Evolutionary conservation across 2,888 invertebrate species (phyloP).

Genomic region (Melangyna quadrimaculata): DNA sequence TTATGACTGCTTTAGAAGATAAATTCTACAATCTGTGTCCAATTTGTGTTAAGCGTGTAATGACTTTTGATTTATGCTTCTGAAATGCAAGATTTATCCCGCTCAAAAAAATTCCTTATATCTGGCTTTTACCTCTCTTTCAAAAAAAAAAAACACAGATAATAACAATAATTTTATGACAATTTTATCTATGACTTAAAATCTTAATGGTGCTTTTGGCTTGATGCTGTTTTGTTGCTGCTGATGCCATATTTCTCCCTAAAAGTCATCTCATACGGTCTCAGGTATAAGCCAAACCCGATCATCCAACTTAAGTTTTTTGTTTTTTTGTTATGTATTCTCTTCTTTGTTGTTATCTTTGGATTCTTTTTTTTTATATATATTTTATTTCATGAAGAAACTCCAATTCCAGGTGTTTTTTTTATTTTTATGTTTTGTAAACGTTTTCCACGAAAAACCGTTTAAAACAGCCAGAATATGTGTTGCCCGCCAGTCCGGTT

Average conservation of each 20-base stretch:
- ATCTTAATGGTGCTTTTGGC: constrained; percentile 67
- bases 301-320: constrained; percentile 22
- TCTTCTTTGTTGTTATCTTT: constrained; percentile 30
- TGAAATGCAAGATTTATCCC: constrained; percentile 30
- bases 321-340: constrained; percentile 13
- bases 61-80: constrained; percentile 52
- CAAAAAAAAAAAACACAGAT: constrained; percentile 47
- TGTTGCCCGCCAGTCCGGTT: constrained; percentile 57
- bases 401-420: constrained; percentile 64
- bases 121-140: not conserved
- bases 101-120: not conserved
- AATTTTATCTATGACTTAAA: constrained; percentile 63
- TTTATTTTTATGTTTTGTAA: constrained; percentile 23
- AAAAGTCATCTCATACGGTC: constrained; percentile 43
- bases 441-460: constrained; percentile 69
- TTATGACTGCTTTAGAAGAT: not conserved
- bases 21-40: constrained; percentile 18
- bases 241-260: constrained; percentile 40
- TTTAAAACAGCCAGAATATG: constrained; percentile 58
- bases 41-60: constrained; percentile 40
- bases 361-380: constrained; percentile 4
- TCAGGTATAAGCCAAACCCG: constrained; percentile 53
- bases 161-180: constrained; percentile 72
- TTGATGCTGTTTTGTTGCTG: constrained; percentile 48
- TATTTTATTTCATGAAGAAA: constrained; percentile 41